These are phyloP conservation scores for Rhagoletis pomonella DNA, from an alignment of 1,140 invertebrate species.

Conservation along the genomic window DNA sequence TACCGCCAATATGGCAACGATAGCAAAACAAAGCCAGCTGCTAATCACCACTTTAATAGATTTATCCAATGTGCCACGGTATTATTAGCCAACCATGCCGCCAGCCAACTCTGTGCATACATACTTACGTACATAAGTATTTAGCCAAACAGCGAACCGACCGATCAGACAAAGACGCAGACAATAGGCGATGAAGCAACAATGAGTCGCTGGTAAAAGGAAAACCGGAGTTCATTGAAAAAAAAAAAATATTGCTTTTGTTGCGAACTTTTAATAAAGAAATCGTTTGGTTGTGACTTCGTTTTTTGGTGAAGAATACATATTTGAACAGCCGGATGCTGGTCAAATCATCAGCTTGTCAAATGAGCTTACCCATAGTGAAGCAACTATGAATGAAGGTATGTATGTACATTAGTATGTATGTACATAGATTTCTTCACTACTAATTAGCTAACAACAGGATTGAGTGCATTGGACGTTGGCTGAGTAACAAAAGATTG, in stretches of 20 bases:
- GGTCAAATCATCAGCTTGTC: background rate
- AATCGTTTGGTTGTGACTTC: constrained; percentile 42
- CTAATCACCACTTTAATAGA: constrained; percentile 36
- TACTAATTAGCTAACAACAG: background rate
- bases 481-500: background rate
- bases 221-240: background rate
- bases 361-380: too few relatives aligned
- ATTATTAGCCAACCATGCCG: constrained; percentile 23
- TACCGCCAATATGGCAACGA: background rate
- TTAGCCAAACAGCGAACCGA: background rate
- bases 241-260: constrained; percentile 1
- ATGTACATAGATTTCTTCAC: background rate
- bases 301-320: background rate
- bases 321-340: constrained; percentile 10
- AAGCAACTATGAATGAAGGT: too few relatives aligned
- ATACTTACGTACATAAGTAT: too few relatives aligned
- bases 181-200: background rate
- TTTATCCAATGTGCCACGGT: constrained; percentile 34
- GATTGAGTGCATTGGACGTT: too few relatives aligned
- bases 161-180: background rate
- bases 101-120: too few relatives aligned
- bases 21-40: background rate
- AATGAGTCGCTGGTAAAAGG: background rate
- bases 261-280: constrained; percentile 39
- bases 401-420: too few relatives aligned